phyloP scores from a whole-genome alignment of 1,140 invertebrate species.

The Drosophila erecta region DNA sequence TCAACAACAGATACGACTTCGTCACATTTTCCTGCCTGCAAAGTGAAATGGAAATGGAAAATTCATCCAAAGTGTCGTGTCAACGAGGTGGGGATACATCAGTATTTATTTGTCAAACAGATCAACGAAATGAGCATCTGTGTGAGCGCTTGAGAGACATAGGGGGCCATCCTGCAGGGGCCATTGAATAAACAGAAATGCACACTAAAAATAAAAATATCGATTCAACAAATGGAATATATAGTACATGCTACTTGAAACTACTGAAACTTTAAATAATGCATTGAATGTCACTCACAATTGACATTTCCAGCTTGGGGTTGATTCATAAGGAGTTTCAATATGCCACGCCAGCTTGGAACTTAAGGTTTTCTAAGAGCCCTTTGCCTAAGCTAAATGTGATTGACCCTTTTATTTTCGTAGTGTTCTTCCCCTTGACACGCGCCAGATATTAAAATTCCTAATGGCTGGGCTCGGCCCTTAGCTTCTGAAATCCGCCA shows the following conservation, averaged over 20 bases:
- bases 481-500: constrained; percentile 34
- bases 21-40: constrained; percentile 24
- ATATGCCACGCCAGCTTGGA: too few species aligned
- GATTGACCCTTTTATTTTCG: constrained; percentile 8
- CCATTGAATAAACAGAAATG: constrained; percentile 19
- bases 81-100: constrained; percentile 29
- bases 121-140: constrained; percentile 34
- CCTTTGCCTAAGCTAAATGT: constrained; percentile 13
- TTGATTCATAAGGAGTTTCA: background rate
- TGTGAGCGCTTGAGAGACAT: background rate
- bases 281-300: background rate
- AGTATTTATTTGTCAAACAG: constrained; percentile 36
- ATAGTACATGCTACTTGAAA: too few species aligned
- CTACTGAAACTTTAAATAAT: background rate
- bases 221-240: constrained; percentile 17
- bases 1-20: constrained; percentile 49
- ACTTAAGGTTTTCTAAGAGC: background rate
- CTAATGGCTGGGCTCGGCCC: constrained; percentile 17
- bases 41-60: constrained; percentile 30
- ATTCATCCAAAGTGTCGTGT: constrained; percentile 45
- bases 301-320: background rate
- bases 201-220: constrained; percentile 22
- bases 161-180: constrained; percentile 8
- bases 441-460: constrained; percentile 48
- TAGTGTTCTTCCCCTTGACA: constrained; percentile 18